These are phyloP conservation scores for Phocoena sinus DNA, from an alignment of 2,113 vertebrate genomes.

Conservation along the genomic window DNA sequence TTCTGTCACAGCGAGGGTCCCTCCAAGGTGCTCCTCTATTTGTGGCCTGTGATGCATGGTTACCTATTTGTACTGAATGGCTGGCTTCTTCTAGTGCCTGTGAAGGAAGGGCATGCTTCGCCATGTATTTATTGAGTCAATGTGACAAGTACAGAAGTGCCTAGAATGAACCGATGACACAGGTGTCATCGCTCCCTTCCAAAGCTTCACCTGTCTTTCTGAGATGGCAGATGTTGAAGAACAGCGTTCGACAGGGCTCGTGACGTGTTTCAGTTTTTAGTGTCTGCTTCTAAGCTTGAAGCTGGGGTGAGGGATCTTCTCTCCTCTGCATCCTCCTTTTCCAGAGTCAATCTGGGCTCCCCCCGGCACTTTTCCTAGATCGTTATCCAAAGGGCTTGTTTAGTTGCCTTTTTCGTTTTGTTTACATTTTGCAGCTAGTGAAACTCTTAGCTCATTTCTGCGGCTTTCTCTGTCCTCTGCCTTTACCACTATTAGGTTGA, in stretches of 20 bases:
- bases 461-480: not conserved
- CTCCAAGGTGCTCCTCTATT: not conserved
- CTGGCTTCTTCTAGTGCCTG: slow-evolving; percentile 26
- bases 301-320: not conserved
- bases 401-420: not conserved
- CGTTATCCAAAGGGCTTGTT: not conserved
- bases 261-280: not conserved
- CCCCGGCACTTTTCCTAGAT: not conserved
- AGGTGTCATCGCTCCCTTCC: not conserved
- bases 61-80: not conserved
- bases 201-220: not conserved
- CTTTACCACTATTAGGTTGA: not conserved
- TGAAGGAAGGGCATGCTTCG: slow-evolving; percentile 9
- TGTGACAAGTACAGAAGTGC: not conserved
- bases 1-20: not conserved
- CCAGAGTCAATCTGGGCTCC: not conserved
- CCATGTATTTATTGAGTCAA: not conserved
- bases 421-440: not conserved
- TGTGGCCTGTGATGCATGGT: slow-evolving; percentile 25
- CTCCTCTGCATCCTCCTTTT: not conserved
- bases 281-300: not conserved
- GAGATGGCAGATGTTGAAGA: not conserved
- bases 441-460: not conserved
- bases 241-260: not conserved
- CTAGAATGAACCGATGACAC: not conserved